Percentiles rank a stretch among this genome's conserved stretches.
Conservation (phyloP, 2,888 invertebrate species). For the Meiosimyza platycephala region DNA sequence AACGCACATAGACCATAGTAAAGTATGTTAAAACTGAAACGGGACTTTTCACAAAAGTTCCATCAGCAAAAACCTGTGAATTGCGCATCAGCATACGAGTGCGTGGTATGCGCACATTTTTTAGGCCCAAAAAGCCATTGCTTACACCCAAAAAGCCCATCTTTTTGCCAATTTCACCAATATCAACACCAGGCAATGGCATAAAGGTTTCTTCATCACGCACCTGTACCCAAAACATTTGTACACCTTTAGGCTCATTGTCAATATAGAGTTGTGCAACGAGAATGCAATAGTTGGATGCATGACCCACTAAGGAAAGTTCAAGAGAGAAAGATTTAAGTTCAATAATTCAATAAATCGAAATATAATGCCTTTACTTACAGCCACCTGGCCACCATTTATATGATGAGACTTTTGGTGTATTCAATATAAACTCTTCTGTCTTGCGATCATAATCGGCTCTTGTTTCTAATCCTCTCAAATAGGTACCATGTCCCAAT, state of each 20-base stretch:
- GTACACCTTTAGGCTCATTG: constrained; percentile 85
- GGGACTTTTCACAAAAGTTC: constrained; percentile 83
- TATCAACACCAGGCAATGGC: constrained; percentile 85
- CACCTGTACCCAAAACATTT: constrained; percentile 91
- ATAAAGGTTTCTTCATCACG: constrained; percentile 88
- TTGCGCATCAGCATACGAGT: constrained; percentile 93
- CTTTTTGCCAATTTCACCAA: constrained; percentile 95
- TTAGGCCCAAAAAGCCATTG: constrained; percentile 91
- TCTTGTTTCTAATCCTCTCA: constrained; percentile 89
- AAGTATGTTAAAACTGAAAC: constrained; percentile 87
- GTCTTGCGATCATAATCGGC: constrained; percentile 86
- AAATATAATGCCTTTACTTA: constrained; percentile 69
- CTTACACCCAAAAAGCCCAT: constrained; percentile 91
- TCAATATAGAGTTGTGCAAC: constrained; percentile 89
- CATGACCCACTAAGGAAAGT: constrained; percentile 81
- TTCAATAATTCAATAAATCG: background rate
- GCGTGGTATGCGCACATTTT: constrained; percentile 87
- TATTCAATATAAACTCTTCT: constrained; percentile 87
- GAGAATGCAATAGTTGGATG: constrained; percentile 89
- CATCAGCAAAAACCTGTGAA: constrained; percentile 90
- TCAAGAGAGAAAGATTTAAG: background rate
- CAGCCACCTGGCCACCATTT: constrained; percentile 98
- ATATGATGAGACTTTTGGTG: constrained; percentile 86
- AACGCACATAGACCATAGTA: constrained; percentile 90
- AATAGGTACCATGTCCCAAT: constrained; percentile 92